Percentiles rank a stretch among this genome's conserved stretches.
phyloP scores from a whole-genome alignment of 2,888 invertebrate species.

The Phengaris alcon region DNA sequence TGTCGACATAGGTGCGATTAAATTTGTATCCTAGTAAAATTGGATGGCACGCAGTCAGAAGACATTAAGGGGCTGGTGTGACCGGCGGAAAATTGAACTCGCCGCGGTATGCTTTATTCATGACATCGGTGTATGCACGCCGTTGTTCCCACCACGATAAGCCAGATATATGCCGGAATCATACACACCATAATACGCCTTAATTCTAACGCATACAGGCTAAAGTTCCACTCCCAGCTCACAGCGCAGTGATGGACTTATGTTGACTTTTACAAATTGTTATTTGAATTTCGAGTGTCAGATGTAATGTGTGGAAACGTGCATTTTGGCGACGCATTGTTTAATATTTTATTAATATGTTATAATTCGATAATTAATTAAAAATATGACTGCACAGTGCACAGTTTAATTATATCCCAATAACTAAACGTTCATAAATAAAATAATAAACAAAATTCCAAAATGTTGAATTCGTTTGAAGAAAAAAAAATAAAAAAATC shows the following conservation, averaged over 20 bases:
- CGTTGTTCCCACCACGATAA: conserved; percentile 49
- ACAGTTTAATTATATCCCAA: neutral
- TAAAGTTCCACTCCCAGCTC: conserved; percentile 8
- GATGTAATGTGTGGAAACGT: conserved; percentile 30
- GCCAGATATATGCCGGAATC: conserved; percentile 26
- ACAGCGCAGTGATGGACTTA: neutral
- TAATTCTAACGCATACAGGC: conserved; percentile 13
- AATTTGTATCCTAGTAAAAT: conserved; percentile 38
- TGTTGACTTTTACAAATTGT: conserved; percentile 31
- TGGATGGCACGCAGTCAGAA: conserved; percentile 46
- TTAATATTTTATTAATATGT: conserved; percentile 26
- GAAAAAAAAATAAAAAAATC: too few relatives aligned
- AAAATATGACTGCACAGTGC: neutral
- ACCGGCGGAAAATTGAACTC: conserved; percentile 64
- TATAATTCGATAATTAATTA: neutral
- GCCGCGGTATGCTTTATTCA: conserved; percentile 64
- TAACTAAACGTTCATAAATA: neutral
- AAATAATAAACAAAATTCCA: too few relatives aligned
- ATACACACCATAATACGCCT: conserved; percentile 27
- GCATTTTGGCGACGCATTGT: conserved; percentile 28
- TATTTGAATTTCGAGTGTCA: conserved; percentile 32
- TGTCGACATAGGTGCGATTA: conserved; percentile 30
- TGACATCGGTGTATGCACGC: conserved; percentile 54
- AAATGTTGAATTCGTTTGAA: too few relatives aligned
- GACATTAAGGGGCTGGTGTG: conserved; percentile 53